A percentile compares a stretch with the other conserved stretches of the same genome.
Evolutionary conservation across 2,888 invertebrate species (phyloP).

Genomic region (Perithous albicinctus): DNA sequence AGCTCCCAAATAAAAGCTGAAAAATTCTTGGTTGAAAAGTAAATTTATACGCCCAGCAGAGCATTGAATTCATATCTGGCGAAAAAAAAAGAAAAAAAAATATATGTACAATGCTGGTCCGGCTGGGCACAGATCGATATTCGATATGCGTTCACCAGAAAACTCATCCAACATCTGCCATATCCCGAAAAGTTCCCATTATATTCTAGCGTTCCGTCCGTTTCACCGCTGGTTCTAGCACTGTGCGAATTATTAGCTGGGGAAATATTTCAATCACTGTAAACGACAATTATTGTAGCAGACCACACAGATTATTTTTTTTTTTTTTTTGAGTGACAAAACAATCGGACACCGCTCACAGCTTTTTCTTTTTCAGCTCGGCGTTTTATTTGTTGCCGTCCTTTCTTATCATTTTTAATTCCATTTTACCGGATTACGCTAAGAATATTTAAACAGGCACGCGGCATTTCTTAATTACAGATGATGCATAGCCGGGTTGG

Average conservation of each 20-base stretch:
- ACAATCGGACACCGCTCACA: not conserved
- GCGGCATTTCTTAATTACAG: slow-evolving; percentile 82
- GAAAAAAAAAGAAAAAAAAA: slow-evolving; percentile 1
- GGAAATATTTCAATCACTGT: slow-evolving; percentile 4
- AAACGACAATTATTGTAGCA: slow-evolving; percentile 23
- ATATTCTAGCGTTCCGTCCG: slow-evolving; percentile 10
- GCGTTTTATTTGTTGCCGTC: slow-evolving; percentile 33
- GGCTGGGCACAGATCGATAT: slow-evolving; percentile 19
- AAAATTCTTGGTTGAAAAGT: slow-evolving; percentile 33
- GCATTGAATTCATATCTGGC: slow-evolving; percentile 18
- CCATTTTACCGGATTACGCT: slow-evolving; percentile 77
- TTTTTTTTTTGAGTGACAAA: not conserved
- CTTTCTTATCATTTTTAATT: slow-evolving; percentile 79
- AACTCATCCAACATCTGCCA: slow-evolving; percentile 23
- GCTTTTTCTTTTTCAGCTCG: not conserved
- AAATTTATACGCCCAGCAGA: slow-evolving; percentile 32
- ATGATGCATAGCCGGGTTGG: slow-evolving; percentile 75
- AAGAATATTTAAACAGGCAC: slow-evolving; percentile 79
- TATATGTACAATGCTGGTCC: slow-evolving; percentile 20
- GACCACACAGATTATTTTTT: not conserved
- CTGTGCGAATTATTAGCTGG: slow-evolving; percentile 7
- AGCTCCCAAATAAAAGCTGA: slow-evolving; percentile 12
- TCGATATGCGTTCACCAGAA: slow-evolving; percentile 35
- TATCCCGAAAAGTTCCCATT: slow-evolving; percentile 33
- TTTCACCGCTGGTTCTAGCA: not conserved